phyloP scores from a whole-genome alignment of 1,140 invertebrate genomes.

The Drepana arcuata region DNA sequence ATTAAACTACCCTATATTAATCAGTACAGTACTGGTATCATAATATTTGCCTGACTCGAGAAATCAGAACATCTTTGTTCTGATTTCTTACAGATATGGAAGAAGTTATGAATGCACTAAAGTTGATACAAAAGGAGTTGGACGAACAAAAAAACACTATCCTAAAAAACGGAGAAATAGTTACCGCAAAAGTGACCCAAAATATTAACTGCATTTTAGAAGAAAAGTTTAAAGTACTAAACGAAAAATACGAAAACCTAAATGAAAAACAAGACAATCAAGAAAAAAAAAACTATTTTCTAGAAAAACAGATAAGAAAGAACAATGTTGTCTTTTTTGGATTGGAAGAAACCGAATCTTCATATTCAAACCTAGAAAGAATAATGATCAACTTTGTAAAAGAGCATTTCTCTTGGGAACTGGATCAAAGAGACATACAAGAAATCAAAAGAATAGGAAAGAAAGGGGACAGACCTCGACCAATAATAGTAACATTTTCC shows the following conservation, averaged over 20 bases:
- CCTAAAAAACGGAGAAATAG: background rate
- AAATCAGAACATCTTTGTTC: too few species aligned
- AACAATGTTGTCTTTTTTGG: too few species aligned
- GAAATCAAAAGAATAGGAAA: slow-evolving; percentile 10
- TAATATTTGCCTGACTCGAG: too few species aligned
- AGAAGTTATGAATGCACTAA: slow-evolving; percentile 1
- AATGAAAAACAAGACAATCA: background rate
- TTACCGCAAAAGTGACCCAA: background rate
- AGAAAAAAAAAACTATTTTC: slow-evolving; percentile 1
- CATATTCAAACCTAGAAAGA: too few species aligned
- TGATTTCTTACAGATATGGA: slow-evolving; percentile 2
- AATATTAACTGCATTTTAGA: background rate
- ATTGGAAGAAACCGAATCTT: background rate
- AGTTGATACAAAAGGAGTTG: slow-evolving; percentile 1
- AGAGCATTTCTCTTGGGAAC: too few species aligned
- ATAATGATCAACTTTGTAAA: too few species aligned
- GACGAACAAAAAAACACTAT: slow-evolving; percentile 1
- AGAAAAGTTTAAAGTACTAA: background rate
- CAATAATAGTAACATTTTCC: slow-evolving; percentile 11
- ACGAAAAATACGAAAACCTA: background rate
- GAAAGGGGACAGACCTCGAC: slow-evolving; percentile 8
- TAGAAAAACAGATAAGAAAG: slow-evolving; percentile 2
- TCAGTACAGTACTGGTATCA: too few species aligned
- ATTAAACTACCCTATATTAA: too few species aligned
- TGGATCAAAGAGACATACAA: too few species aligned